phyloP scores from a whole-genome alignment of 2,888 invertebrate genomes.

The Phymatocera aterrima region DNA sequence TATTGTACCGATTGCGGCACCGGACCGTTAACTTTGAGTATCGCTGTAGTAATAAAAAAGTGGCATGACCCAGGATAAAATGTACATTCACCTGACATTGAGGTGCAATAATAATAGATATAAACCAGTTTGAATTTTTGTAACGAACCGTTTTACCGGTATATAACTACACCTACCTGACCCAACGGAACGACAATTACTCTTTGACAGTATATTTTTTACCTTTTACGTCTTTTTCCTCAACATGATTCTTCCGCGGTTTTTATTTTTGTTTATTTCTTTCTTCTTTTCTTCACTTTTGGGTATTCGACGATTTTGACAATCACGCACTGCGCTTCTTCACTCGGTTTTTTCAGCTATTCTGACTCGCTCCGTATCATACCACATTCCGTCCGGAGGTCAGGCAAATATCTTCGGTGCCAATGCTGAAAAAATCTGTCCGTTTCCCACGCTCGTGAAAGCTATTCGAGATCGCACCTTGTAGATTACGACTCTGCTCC shows the following conservation, averaged over 20 bases:
- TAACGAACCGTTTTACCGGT: background rate
- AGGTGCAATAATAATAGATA: conserved; percentile 20
- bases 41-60: conserved; percentile 11
- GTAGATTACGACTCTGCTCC: background rate
- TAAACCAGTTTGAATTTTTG: conserved; percentile 43
- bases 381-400: too few relatives aligned
- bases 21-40: conserved; percentile 6
- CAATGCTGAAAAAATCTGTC: background rate
- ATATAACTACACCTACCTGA: background rate
- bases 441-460: conserved; percentile 19
- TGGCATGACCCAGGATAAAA: conserved; percentile 20
- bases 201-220: too few relatives aligned
- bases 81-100: conserved; percentile 46
- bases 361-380: too few relatives aligned
- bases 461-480: background rate
- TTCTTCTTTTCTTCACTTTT: background rate
- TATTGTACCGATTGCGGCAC: background rate
- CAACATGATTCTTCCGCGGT: background rate
- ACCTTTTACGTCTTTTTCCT: background rate
- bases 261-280: background rate
- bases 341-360: too few relatives aligned
- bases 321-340: too few relatives aligned
- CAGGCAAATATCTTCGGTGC: too few relatives aligned
- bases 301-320: too few relatives aligned
- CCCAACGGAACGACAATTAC: background rate